Percentiles rank a stretch among this genome's conserved stretches.
Evolutionary conservation across 2,888 invertebrate species (phyloP).

Genomic region (Colletes collaris): DNA sequence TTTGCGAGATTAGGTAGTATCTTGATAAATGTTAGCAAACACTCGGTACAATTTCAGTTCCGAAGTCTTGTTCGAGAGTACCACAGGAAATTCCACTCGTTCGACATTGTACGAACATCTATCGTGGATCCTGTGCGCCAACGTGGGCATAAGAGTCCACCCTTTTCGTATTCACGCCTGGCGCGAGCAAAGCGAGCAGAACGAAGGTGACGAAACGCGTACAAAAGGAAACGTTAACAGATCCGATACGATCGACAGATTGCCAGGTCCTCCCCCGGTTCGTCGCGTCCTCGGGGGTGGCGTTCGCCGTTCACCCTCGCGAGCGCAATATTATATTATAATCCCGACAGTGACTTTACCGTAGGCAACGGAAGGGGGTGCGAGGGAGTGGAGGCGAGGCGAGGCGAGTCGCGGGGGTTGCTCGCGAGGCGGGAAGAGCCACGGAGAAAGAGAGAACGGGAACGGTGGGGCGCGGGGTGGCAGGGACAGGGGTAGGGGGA

Average conservation of each 20-base stretch:
- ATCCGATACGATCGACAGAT: constrained; percentile 62
- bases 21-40: no score
- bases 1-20: no score
- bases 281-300: constrained; percentile 25
- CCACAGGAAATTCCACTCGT: no score
- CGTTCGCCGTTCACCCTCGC: constrained; percentile 53
- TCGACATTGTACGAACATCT: no score
- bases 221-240: constrained; percentile 51
- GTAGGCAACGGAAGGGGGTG: constrained; percentile 50
- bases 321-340: constrained; percentile 79
- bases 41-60: no score
- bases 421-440: constrained; percentile 34
- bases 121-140: no score
- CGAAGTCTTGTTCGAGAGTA: no score
- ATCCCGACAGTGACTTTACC: constrained; percentile 75
- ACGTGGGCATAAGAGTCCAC: no score
- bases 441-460: constrained; percentile 35
- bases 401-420: constrained; percentile 16
- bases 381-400: constrained; percentile 28
- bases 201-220: constrained; percentile 21
- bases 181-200: background rate
- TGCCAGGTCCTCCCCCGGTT: constrained; percentile 26
- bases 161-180: background rate
- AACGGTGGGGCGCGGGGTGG: background rate
- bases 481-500: constrained; percentile 51